Percentiles rank a stretch among this genome's conserved stretches.
Evolutionary conservation across 2,888 invertebrate genomes (phyloP).

Genomic region (Trissolcus brochymenae): DNA sequence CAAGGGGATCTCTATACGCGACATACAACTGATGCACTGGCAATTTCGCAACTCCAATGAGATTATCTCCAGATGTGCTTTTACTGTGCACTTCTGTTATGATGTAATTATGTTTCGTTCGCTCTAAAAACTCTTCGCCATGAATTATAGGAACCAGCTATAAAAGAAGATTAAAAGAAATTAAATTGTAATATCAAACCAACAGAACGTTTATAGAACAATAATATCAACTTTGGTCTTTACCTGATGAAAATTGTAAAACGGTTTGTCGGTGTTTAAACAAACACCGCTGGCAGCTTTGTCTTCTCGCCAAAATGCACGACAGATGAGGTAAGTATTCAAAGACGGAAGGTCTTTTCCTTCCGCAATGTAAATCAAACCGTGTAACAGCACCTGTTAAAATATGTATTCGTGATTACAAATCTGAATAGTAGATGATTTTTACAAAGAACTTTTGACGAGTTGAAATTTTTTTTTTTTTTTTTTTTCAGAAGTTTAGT

Average conservation of each 20-base stretch:
- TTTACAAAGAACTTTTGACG: no score
- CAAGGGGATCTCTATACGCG: slow-evolving; percentile 79
- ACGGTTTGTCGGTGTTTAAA: slow-evolving; percentile 74
- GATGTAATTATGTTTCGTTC: slow-evolving; percentile 79
- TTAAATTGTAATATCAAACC: neutral
- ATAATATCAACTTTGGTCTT: slow-evolving; percentile 1
- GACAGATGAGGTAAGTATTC: slow-evolving; percentile 77
- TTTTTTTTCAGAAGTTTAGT: neutral
- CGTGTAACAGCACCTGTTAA: slow-evolving; percentile 74
- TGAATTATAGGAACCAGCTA: slow-evolving; percentile 79
- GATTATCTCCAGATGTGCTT: slow-evolving; percentile 68
- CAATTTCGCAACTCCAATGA: slow-evolving; percentile 78
- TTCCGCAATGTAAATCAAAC: slow-evolving; percentile 77
- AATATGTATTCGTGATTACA: neutral
- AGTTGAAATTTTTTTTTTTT: no score
- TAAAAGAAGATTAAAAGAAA: slow-evolving; percentile 53
- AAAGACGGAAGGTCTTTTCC: slow-evolving; percentile 75
- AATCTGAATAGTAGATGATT: no score
- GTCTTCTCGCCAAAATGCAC: slow-evolving; percentile 77
- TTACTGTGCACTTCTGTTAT: slow-evolving; percentile 79
- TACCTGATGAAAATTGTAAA: slow-evolving; percentile 78
- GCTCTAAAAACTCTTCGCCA: slow-evolving; percentile 78
- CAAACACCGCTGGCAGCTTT: slow-evolving; percentile 75
- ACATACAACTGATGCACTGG: slow-evolving; percentile 81
- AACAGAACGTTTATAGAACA: neutral